Base-by-base conservation (phyloP, 2,797 vertebrate genomes). In the Sparidentex hasta region DNA sequence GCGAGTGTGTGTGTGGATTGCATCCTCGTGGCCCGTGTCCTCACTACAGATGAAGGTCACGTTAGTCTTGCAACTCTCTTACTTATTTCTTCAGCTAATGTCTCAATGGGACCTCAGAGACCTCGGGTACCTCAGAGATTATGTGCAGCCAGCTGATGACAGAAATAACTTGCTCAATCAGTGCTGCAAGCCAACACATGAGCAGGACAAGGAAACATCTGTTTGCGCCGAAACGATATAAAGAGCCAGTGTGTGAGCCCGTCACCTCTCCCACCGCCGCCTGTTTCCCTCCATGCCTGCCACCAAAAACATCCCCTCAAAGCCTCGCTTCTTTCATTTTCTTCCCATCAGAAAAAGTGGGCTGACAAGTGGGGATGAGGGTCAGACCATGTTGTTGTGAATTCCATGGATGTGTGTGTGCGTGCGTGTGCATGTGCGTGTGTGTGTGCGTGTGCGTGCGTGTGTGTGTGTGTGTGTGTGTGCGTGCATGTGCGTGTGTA, bases 151-250 rank as follows among this genome's bases (percentile, higher is more conserved):
- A 76, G 70, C 55, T 76, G 80, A 4, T 74, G 81, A 87, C 82
- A 85, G 83, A 88, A 90, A 85, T 83, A 78, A 78, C 83, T 91
- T 90, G 76, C 89, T 90, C 85, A 86, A 87, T 90, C 78, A 55
- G 65, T 46, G 29, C 58, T 7, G 29, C 29, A 50, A 67, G 82
- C 82, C 81, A 82, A 20, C 68, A 54, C 65, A 57, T 72, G 27
- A 46, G 21, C 69, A 41, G 71, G 78, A 90, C 76, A 82, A 83
- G 76, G 74, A 84, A 62, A 76, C 48, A 69, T 90, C 85, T 89
- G 83, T 82, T 65, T 77, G 71, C 52, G 18, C 25, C 8, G 7
- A 63, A 73, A 68, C 7, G 1, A 57, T 68, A 80, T 78, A 84
- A 88, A 86, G 83, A 81, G 67, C 33, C 64, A 55, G 71, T 82